phyloP scores from a whole-genome alignment of 2,888 invertebrate genomes.

The Argyra leucocephala region DNA sequence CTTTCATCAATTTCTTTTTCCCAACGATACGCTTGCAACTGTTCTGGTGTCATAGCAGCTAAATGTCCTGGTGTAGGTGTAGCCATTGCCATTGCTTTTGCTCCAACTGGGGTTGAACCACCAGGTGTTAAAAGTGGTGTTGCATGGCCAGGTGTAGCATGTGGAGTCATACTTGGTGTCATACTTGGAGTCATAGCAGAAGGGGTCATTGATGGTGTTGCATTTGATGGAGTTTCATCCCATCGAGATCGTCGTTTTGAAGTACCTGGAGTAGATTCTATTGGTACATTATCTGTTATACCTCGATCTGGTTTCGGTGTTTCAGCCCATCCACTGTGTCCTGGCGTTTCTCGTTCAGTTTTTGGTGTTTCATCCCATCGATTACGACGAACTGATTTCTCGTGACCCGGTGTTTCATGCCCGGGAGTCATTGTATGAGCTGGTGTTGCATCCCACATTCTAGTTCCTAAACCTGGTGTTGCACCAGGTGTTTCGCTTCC shows the following conservation, averaged over 20 bases:
- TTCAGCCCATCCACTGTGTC: conserved; percentile 98
- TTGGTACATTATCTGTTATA: conserved; percentile 58
- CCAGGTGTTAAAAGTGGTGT: conserved; percentile 71
- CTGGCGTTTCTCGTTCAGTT: conserved; percentile 93
- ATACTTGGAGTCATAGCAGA: conserved; percentile 55
- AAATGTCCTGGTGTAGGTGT: conserved; percentile 95
- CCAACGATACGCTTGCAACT: conserved; percentile 95
- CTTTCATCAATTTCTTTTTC: conserved; percentile 98
- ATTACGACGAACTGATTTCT: conserved; percentile 74
- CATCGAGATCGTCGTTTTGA: conserved; percentile 93
- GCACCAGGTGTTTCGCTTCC: conserved; percentile 84
- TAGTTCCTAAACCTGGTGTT: conserved; percentile 77
- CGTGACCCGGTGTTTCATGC: conserved; percentile 73
- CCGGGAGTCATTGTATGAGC: conserved; percentile 85
- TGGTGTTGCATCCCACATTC: conserved; percentile 96
- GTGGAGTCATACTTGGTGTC: conserved; percentile 65
- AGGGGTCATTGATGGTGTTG: conserved; percentile 65
- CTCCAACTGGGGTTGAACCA: conserved; percentile 76
- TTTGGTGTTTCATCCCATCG: conserved; percentile 99
- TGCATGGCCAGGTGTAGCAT: conserved; percentile 61
- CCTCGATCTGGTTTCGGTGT: conserved; percentile 92
- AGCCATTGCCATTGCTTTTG: conserved; percentile 96
- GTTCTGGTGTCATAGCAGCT: conserved; percentile 98
- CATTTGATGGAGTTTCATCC: conserved; percentile 93
- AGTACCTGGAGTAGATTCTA: conserved; percentile 89